Evolutionary conservation across 2,113 vertebrate species (phyloP), one percentile per base, ranked within the genome.

Genomic region (Lathamus discolor): DNA sequence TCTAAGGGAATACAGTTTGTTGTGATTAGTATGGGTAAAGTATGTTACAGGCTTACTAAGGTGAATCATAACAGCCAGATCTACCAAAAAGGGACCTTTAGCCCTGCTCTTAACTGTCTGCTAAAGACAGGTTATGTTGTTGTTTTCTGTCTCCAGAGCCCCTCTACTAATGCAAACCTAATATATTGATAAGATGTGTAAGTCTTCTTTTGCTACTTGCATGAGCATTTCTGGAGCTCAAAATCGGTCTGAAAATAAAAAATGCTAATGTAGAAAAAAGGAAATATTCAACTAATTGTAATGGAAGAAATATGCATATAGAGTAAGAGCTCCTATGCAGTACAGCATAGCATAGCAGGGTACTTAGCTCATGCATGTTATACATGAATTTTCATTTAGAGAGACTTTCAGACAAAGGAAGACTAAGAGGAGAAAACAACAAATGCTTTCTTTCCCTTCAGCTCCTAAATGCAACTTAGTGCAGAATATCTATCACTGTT

Each of bases 401-500:
- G 27, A 73, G 14, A 49, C 39, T 81, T 90, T 81, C 28, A 78
- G 90, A 83, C 0, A 5, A 57, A 73, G 57, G 57, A 83, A 10
- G 9, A 86, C 9, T 70, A 75, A 70, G 35, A 75, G 7, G 4
- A 68, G 13, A 59, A 93, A 85, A 81, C 11, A 24, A 9, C 14
- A 87, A 78, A 77, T 44, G 3, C 6, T 80, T 93, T 86, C 44
- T 62, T 87, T 92, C 27, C 20, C 14, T 91, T 89, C 73, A 72
- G 59, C 67, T 93, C 39, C 82, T 89, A 83, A 80, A 55, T 0
- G 3, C 20, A 28, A 39, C 48, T 85, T 37, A 62, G 62, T 46
- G 41, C 46, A 62, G 78, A 89, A 75, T 92, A 96, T 95, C 77
- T 59, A 92, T 96, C 90, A 87, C 44, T 88, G 37, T 39, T 73